These are phyloP conservation scores for Mimumesa dahlbomi DNA, from an alignment of 2,888 invertebrate genomes.

Conservation along the genomic window DNA sequence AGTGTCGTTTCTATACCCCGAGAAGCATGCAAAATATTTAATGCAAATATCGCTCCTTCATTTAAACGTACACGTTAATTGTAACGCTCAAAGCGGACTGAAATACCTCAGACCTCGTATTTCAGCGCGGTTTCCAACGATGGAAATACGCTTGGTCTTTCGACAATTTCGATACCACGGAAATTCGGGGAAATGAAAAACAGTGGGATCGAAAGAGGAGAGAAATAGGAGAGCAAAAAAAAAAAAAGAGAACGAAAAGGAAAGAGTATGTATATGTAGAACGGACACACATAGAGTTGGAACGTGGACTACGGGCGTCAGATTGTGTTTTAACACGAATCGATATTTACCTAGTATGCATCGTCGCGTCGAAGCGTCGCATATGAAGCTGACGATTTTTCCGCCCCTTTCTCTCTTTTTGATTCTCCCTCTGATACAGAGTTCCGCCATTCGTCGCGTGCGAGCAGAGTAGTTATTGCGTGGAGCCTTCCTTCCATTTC, in stretches of 20 bases:
- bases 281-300: too few relatives aligned
- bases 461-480: slow-evolving; percentile 6
- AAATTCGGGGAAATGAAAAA: neutral
- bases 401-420: neutral
- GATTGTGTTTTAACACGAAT: slow-evolving; percentile 22
- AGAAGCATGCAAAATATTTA: too few relatives aligned
- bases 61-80: neutral
- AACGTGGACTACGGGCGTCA: neutral
- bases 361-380: neutral
- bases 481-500: neutral
- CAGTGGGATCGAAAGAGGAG: neutral
- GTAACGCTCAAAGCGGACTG: too few relatives aligned
- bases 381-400: neutral
- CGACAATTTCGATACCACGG: neutral
- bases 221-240: neutral
- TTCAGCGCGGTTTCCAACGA: too few relatives aligned
- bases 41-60: neutral
- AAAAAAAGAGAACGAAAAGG: neutral
- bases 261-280: neutral
- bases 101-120: too few relatives aligned
- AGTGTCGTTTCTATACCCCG: too few relatives aligned
- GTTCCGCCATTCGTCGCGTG: slow-evolving; percentile 7
- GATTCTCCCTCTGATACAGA: slow-evolving; percentile 1
- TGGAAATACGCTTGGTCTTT: too few relatives aligned
- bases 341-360: slow-evolving; percentile 9